These are phyloP conservation scores for Pogonocherus hispidulus DNA, from an alignment of 2,888 invertebrate genomes.

Conservation along the genomic window DNA sequence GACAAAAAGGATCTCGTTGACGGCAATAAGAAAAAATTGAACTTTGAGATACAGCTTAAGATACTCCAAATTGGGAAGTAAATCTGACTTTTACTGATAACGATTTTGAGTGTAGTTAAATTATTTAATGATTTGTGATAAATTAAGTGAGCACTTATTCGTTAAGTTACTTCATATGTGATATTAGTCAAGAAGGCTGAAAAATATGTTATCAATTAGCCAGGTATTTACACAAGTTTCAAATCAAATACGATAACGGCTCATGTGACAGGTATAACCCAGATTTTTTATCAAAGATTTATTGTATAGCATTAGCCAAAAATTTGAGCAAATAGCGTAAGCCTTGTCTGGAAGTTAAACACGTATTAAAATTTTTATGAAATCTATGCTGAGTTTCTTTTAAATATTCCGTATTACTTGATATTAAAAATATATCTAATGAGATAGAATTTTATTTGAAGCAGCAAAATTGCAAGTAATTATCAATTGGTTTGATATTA, in stretches of 20 bases:
- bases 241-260: conserved; percentile 2
- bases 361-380: too few relatives aligned
- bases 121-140: background rate
- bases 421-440: too few relatives aligned
- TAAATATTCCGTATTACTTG: too few relatives aligned
- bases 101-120: background rate
- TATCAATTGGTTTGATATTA: too few relatives aligned
- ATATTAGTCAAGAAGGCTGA: background rate
- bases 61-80: conserved; percentile 21
- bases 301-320: background rate
- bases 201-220: background rate
- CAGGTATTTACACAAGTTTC: background rate
- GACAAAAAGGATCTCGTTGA: conserved; percentile 46
- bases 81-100: background rate
- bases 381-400: too few relatives aligned
- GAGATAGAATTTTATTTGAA: too few relatives aligned
- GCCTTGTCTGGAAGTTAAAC: background rate
- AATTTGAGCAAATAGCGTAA: background rate
- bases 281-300: conserved; percentile 1
- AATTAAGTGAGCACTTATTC: background rate
- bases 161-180: background rate
- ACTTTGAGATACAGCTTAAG: conserved; percentile 34
- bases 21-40: conserved; percentile 42
- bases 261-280: background rate
- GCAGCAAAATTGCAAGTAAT: too few relatives aligned